These are phyloP conservation scores for Achlya flavicornis DNA, from an alignment of 2,888 invertebrate species.

Conservation along the genomic window DNA sequence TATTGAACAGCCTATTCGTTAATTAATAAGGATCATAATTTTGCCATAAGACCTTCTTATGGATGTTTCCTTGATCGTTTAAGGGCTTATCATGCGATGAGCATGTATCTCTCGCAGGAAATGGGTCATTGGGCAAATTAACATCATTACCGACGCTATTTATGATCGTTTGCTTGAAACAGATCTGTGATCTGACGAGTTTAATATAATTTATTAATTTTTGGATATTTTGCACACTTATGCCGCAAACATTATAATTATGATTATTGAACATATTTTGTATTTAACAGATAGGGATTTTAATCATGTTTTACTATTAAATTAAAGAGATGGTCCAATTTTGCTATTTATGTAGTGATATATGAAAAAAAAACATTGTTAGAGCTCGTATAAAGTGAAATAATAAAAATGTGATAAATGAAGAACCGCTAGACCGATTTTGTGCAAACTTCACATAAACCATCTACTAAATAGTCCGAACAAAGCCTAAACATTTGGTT, in stretches of 20 bases:
- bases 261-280: too few relatives aligned
- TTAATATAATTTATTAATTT: neutral
- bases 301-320: too few relatives aligned
- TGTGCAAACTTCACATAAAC: too few relatives aligned
- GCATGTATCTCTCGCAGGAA: neutral
- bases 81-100: slow-evolving; percentile 12
- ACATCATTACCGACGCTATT: slow-evolving; percentile 1
- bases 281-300: too few relatives aligned
- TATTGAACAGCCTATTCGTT: slow-evolving; percentile 11
- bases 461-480: too few relatives aligned
- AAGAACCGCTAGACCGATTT: too few relatives aligned
- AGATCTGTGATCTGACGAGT: neutral
- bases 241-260: neutral
- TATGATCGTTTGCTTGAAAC: neutral
- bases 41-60: slow-evolving; percentile 11
- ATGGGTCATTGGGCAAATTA: slow-evolving; percentile 7
- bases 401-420: too few relatives aligned
- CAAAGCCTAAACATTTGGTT: too few relatives aligned
- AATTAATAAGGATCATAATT: slow-evolving; percentile 17
- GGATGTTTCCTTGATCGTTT: slow-evolving; percentile 13
- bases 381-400: too few relatives aligned
- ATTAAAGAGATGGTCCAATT: too few relatives aligned
- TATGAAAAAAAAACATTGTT: too few relatives aligned
- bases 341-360: too few relatives aligned
- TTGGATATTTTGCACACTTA: neutral